These are phyloP conservation scores for Ataeniobius toweri DNA, from an alignment of 2,797 vertebrate genomes.

Conservation along the genomic window DNA sequence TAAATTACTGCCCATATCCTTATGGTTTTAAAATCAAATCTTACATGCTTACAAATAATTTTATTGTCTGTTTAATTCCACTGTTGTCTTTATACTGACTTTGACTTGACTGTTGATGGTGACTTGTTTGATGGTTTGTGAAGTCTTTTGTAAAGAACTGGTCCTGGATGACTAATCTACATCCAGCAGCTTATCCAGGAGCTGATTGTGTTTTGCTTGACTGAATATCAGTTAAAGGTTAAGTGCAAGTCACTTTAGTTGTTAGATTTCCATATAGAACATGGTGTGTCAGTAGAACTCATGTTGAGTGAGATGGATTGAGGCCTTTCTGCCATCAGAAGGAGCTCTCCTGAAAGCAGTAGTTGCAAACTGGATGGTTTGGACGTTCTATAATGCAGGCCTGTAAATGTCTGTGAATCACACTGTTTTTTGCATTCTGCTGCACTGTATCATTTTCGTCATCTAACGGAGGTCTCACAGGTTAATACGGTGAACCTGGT, in stretches of 20 bases:
- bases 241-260: constrained; percentile 33
- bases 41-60: background rate
- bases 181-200: background rate
- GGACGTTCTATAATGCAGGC: constrained; percentile 3
- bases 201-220: background rate
- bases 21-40: background rate
- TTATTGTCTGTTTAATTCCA: background rate
- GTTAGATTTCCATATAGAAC: constrained; percentile 48
- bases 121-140: background rate
- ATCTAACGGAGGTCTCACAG: constrained; percentile 64
- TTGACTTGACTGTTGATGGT: background rate
- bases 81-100: background rate
- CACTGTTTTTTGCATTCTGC: constrained; percentile 14
- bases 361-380: constrained; percentile 13
- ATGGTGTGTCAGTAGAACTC: constrained; percentile 31
- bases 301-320: constrained; percentile 28
- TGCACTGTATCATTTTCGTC: constrained; percentile 19
- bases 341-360: constrained; percentile 27
- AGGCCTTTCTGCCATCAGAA: constrained; percentile 12
- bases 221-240: constrained; percentile 27
- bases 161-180: background rate
- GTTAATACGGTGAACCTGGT: constrained; percentile 59
- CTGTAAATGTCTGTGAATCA: constrained; percentile 5
- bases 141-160: background rate
- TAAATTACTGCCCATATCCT: background rate